These are phyloP conservation scores for Tetrax tetrax DNA, from an alignment of 2,113 vertebrate species.

Conservation along the genomic window DNA sequence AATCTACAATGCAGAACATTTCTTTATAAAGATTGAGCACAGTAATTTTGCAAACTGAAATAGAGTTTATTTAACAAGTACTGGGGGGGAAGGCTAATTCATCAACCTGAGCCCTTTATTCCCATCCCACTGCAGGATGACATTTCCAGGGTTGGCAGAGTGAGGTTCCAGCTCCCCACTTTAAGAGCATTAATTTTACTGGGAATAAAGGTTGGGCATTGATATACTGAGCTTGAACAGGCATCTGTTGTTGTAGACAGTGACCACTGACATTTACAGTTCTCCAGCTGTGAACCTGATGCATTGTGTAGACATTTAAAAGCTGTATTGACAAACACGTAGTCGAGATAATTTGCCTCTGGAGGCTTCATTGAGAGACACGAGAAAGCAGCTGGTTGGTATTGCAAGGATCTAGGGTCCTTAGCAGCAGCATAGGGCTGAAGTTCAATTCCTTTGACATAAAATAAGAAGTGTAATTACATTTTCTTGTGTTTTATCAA, in stretches of 20 bases:
- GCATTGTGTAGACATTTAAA: constrained; percentile 12
- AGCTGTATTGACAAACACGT: constrained; percentile 24
- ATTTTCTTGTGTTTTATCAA: neutral
- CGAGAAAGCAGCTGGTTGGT: neutral
- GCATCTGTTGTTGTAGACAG: constrained; percentile 13
- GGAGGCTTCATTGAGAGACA: neutral
- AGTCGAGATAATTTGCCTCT: constrained; percentile 13
- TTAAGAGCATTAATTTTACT: constrained; percentile 32
- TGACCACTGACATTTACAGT: neutral
- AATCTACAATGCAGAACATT: neutral
- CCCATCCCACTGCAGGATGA: neutral
- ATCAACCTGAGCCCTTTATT: neutral
- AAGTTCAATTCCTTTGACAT: neutral
- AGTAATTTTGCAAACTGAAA: neutral
- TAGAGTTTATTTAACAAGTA: constrained; percentile 21
- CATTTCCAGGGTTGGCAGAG: neutral
- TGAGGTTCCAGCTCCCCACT: neutral
- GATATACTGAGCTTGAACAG: neutral
- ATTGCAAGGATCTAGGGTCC: neutral
- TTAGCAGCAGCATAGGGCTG: neutral
- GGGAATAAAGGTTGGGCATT: neutral
- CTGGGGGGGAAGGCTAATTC: neutral
- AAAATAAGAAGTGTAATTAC: neutral
- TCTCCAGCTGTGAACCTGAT: neutral
- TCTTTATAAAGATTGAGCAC: constrained; percentile 14